A percentile compares a stretch with the other conserved stretches of the same genome.
Evolutionary conservation across 2,797 vertebrate genomes (phyloP).

Genomic region (Phyllotis vaccarum): DNA sequence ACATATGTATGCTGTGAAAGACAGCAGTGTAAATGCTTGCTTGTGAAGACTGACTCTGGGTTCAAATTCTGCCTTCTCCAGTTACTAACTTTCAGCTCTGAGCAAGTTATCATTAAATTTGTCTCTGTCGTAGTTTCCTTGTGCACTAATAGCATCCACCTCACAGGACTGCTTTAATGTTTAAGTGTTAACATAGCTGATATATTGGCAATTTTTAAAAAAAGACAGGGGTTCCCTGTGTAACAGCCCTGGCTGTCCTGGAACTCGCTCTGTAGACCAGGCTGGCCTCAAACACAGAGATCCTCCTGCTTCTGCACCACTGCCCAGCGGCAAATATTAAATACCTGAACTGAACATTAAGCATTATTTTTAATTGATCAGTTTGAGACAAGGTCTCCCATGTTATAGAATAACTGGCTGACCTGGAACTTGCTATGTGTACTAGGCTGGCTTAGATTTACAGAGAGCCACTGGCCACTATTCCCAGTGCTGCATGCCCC

Average conservation of each 20-base stretch:
- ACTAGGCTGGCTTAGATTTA: neutral
- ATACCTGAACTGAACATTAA: neutral
- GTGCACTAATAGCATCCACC: neutral
- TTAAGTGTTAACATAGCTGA: constrained; percentile 41
- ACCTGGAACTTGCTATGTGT: neutral
- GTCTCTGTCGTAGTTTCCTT: constrained; percentile 20
- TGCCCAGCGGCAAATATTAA: neutral
- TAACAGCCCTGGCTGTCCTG: no score
- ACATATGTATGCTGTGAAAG: neutral
- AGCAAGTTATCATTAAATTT: neutral
- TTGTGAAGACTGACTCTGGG: neutral
- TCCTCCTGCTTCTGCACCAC: no score
- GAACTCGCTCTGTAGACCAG: no score
- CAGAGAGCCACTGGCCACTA: neutral
- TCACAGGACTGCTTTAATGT: neutral
- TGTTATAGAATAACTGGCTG: neutral
- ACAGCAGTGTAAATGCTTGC: neutral
- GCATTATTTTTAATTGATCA: neutral
- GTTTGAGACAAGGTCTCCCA: neutral
- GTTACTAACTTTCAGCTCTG: neutral
- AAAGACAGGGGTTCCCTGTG: no score
- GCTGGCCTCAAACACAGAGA: no score
- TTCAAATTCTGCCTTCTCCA: constrained; percentile 32
- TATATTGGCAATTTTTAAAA: neutral
- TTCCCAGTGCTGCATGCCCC: neutral